Evolutionary conservation across 2,113 vertebrate species (phyloP), one percentile per base, ranked within the genome.

Genomic region (Prionailurus bengalensis): DNA sequence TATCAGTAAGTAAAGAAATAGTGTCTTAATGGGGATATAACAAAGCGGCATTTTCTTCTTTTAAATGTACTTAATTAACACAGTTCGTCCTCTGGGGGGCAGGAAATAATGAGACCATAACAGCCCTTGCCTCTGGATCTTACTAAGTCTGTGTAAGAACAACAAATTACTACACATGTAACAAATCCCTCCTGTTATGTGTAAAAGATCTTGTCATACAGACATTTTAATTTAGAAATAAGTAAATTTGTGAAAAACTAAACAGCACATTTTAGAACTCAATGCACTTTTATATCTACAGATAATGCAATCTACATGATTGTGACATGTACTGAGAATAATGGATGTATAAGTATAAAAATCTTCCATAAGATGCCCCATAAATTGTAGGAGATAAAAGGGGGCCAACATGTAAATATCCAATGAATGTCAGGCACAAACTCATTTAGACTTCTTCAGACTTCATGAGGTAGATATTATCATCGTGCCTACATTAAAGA

Each of bases 61-160:
- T 98, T 92, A 96, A 92, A 88, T 70, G 27, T 53, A 94, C 66
- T 95, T 97, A 97, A 97, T 97, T 97, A 97, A 84, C 65, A 92
- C 65, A 89, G 53, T 92, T 96, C 55, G 95, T 89, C 68, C 96
- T 98, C 84, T 91, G 29, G 58, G 94, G 87, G 66, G 36, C 86
- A 98, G 79, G 78, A 96, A 95, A 97, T 97, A 98, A 96, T 93
- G 90, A 98, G 81, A 87, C 66, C 42, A 83, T 97, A 97, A 93
- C 61, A 96, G 58, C 58, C 58, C 84, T 88, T 85, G 65, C 63
- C 11, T 89, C 53, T 94, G 79, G 70, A 71, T 91, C 63, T 58
- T 95, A 89, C 89, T 97, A 94, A 96, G 51, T 87, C 73, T 97
- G 68, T 95, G 55, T 68, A 91, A 93, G 94, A 91, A 65, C 70